Base-by-base conservation (phyloP, 2,113 vertebrate genomes). In the Pteronura brasiliensis region DNA sequence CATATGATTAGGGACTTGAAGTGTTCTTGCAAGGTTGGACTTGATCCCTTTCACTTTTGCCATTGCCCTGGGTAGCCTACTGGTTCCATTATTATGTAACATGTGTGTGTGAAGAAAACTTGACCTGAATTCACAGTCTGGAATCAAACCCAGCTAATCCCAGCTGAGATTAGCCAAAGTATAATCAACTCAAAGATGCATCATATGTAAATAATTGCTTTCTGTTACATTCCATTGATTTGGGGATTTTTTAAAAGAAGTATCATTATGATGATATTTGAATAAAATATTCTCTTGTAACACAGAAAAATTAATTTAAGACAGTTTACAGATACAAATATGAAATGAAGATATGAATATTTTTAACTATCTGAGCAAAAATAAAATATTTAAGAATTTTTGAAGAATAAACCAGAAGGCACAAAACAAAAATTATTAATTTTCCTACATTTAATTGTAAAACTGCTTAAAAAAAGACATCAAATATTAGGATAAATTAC, bases 191-290 rank as follows among this genome's bases (percentile, higher is more conserved):
- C 42, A 74, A 80, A 74, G 11, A 74, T 88, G 34, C 10, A 36
- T 84, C 36, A 72, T 87, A 95, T 95, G 29, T 84, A 94, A 97
- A 92, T 55, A 85, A 71, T 88, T 93, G 29, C 39, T 96, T 87
- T 93, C 77, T 57, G 25, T 69, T 96, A 42, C 42, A 96, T 81
- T 71, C 63, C 86, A 91, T 12, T 61, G 57, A 88, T 86, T 82
- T 59, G 18, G 6, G 49, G 39, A 55, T 71, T 55, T 87, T 92
- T 93, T 20, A 83, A 57, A 81, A 95, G 77, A 71, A 57, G 11
- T 10, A 71, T 88, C 77, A 55, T 21, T 49, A 31, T 69, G n/a
- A 13, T 29, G 55, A 55, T 39, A 72, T 55, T 76, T 85, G 21
- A 81, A 31, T 84, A 93, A 93, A 87, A 57, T 36, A 86, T 49